Base-by-base conservation (phyloP, 2,888 invertebrate species). In the Amiota communis region DNA sequence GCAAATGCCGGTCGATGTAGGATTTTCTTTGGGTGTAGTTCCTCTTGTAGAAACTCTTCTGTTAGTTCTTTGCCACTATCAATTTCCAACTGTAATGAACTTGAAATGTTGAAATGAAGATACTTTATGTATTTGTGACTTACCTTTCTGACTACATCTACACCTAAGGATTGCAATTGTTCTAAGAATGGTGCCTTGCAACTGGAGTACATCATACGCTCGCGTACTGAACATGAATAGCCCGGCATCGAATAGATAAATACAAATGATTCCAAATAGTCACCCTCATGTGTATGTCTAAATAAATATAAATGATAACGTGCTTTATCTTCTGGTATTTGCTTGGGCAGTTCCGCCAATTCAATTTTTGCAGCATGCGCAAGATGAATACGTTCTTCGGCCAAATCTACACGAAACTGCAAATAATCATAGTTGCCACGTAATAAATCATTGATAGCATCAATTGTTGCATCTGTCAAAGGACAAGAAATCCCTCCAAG, bases 221-320 rank as follows among this genome's bases (percentile, higher is more conserved):
- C 99, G 87, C 97, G 98, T 82, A 99, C 97, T 77, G 97, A 95
- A 89, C 97, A 98, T 76, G 92, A 95, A 89, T 98, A 98, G 6
- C 98, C 98, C 4, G 99, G 99, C 96, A 99, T 98, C 10, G 98
- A 98, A 91, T 99, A 99, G 86, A 99, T 96, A 90, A 99, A 99
- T 76, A 99, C 95, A 89, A 94, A 93, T 86, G 94, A 95, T 87
- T 97, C 95, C 88, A 94, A 91, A 81, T 94, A 95, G 88, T 97
- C 97, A 46, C 97, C 97, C 89, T 98, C 98, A 86, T 97, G 96
- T 0, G 95, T 95, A 89, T 99, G 98, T 83, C 95, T 95, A 90
- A 96, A 98, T 81, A 94, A 93, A 76, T 84, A 89, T 51, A 99
- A 91, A 90, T 99, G 98, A 90, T 98, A 99, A 81, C 98, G 92